phyloP scores from a whole-genome alignment of 1,140 invertebrate species.

The Tetramorium simillimum region DNA sequence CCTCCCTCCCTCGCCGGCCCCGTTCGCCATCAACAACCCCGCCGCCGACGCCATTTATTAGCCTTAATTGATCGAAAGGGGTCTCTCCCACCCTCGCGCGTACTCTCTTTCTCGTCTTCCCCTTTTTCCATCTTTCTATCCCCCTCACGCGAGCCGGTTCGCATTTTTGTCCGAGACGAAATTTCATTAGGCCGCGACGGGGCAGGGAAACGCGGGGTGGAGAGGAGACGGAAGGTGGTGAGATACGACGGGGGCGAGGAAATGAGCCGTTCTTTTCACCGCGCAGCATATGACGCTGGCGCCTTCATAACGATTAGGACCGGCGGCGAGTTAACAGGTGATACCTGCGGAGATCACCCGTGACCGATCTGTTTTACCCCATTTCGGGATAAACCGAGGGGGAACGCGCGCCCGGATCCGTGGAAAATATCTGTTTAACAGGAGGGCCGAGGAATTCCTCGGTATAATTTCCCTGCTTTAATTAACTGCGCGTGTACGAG shows the following conservation, averaged over 20 bases:
- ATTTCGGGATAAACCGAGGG: constrained; percentile 16
- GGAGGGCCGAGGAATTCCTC: not conserved
- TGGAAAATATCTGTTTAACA: constrained; percentile 32
- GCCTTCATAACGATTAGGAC: constrained; percentile 60
- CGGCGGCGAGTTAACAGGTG: constrained; percentile 66
- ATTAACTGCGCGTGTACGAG: constrained; percentile 20
- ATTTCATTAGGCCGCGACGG: constrained; percentile 73
- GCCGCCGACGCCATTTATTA: constrained; percentile 82
- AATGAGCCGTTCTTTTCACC: constrained; percentile 69
- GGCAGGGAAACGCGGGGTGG: not conserved
- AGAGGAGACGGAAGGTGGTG: not conserved
- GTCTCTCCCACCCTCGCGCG: constrained; percentile 24
- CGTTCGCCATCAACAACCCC: constrained; percentile 69
- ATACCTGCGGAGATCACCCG: constrained; percentile 51
- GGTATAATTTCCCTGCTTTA: constrained; percentile 37
- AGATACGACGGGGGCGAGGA: constrained; percentile 29
- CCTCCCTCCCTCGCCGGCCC: constrained; percentile 48
- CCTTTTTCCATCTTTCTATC: constrained; percentile 29
- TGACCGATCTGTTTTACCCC: constrained; percentile 44
- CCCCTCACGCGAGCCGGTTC: constrained; percentile 59
- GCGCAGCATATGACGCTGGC: constrained; percentile 73
- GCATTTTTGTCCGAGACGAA: constrained; percentile 69
- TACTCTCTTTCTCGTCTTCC: not conserved
- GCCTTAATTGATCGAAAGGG: constrained; percentile 84
- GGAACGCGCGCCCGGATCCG: not conserved